phyloP scores from a whole-genome alignment of 2,888 invertebrate species.

The Nasonovia ribisnigri region DNA sequence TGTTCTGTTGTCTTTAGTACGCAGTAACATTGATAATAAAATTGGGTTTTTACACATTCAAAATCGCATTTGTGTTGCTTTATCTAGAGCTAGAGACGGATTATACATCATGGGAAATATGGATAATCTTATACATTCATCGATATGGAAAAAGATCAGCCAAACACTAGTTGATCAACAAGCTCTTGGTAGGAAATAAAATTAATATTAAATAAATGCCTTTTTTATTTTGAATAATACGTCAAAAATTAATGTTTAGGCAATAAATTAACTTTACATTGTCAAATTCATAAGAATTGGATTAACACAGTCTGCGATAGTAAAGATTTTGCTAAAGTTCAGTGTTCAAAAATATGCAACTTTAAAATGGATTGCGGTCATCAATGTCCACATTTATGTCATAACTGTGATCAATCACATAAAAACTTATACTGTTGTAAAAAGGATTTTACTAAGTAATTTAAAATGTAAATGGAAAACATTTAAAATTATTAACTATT shows the following conservation, averaged over 20 bases:
- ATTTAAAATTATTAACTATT: slow-evolving; percentile 9
- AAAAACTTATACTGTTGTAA: slow-evolving; percentile 32
- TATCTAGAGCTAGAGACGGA: slow-evolving; percentile 64
- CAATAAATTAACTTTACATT: slow-evolving; percentile 70
- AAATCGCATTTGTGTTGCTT: slow-evolving; percentile 63
- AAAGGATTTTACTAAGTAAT: slow-evolving; percentile 17
- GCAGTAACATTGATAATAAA: slow-evolving; percentile 59
- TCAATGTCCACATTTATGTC: slow-evolving; percentile 76
- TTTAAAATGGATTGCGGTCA: slow-evolving; percentile 77
- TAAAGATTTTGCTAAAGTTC: slow-evolving; percentile 63
- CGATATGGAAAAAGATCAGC: slow-evolving; percentile 40
- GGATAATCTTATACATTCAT: slow-evolving; percentile 50
- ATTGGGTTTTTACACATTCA: slow-evolving; percentile 57
- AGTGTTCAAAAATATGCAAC: slow-evolving; percentile 73
- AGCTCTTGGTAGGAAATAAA: slow-evolving; percentile 8
- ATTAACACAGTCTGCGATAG: slow-evolving; percentile 70
- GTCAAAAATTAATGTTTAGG: slow-evolving; percentile 62
- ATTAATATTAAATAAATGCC: background rate
- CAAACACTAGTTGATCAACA: slow-evolving; percentile 8
- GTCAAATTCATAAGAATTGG: slow-evolving; percentile 72
- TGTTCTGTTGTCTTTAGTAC: slow-evolving; percentile 57
- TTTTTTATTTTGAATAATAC: background rate
- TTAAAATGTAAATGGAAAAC: background rate
- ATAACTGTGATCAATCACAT: slow-evolving; percentile 72
- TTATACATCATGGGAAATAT: slow-evolving; percentile 63